Conservation (phyloP, 2,113 vertebrate genomes). For the Urocynchramus pylzowi region DNA sequence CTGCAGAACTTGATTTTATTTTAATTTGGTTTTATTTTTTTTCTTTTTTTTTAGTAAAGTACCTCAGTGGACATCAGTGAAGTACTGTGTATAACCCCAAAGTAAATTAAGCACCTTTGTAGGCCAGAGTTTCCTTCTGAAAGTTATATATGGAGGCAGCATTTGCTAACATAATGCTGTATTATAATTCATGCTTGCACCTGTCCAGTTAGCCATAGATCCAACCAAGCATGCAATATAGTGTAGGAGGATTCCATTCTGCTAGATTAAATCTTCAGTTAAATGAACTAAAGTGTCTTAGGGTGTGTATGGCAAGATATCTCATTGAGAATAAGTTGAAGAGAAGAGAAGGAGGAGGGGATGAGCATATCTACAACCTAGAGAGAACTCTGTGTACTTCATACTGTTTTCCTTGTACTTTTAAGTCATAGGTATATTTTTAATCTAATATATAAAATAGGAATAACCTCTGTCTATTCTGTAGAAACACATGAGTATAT, state of each 20-base stretch:
- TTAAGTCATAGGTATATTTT: neutral
- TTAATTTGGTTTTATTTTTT: neutral
- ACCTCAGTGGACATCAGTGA: neutral
- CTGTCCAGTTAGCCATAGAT: slow-evolving; percentile 42
- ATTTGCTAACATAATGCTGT: slow-evolving; percentile 15
- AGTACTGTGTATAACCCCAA: neutral
- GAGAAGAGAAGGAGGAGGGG: neutral
- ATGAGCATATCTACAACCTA: neutral
- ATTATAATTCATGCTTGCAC: slow-evolving; percentile 32
- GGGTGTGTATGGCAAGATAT: neutral
- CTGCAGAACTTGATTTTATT: neutral
- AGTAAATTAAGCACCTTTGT: neutral
- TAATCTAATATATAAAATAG: neutral
- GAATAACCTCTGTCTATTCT: neutral
- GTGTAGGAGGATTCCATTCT: slow-evolving; percentile 34
- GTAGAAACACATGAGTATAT: neutral
- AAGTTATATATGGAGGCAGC: neutral
- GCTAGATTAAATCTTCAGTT: slow-evolving; percentile 53
- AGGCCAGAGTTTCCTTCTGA: neutral
- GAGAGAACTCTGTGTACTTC: neutral
- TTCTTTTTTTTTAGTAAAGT: neutral
- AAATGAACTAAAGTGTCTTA: slow-evolving; percentile 41
- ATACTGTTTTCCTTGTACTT: neutral
- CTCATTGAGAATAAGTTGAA: neutral
- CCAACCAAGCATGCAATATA: slow-evolving; percentile 8